A percentile compares a stretch with the other conserved stretches of the same genome.
phyloP scores from a whole-genome alignment of 2,113 vertebrate species.

The Pangasianodon hypophthalmus region DNA sequence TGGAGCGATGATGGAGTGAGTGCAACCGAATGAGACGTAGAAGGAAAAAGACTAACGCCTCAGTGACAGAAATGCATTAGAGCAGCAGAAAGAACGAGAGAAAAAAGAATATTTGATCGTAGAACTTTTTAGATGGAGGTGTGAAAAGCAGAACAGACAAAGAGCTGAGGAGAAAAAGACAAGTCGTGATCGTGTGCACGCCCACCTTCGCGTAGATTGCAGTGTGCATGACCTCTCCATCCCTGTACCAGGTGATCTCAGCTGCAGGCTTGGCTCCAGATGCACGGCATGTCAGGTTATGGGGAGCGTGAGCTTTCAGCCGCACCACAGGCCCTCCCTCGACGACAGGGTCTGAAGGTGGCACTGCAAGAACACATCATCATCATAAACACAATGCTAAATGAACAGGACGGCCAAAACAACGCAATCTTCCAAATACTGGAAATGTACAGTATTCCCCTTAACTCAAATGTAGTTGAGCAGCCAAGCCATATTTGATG shows the following conservation, averaged over 20 bases:
- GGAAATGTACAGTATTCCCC: neutral
- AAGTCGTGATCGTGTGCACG: slow-evolving; percentile 7
- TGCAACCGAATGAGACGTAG: slow-evolving; percentile 44
- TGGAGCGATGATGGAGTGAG: slow-evolving; percentile 41
- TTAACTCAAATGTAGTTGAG: neutral
- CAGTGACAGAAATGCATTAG: slow-evolving; percentile 47
- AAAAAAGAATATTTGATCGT: neutral
- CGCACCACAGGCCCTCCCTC: slow-evolving; percentile 82
- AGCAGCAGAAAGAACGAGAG: slow-evolving; percentile 58
- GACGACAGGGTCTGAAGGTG: slow-evolving; percentile 82
- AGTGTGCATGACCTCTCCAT: slow-evolving; percentile 80
- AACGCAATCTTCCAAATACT: neutral
- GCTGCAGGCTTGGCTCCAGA: slow-evolving; percentile 82
- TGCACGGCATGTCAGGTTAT: slow-evolving; percentile 85
- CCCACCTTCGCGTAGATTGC: slow-evolving; percentile 83
- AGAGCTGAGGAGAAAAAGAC: neutral
- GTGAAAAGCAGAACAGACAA: slow-evolving; percentile 33
- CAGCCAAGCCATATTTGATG: neutral
- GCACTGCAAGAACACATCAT: slow-evolving; percentile 69
- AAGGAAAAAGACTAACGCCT: slow-evolving; percentile 23
- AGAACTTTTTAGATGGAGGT: slow-evolving; percentile 46
- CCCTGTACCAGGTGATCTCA: slow-evolving; percentile 87
- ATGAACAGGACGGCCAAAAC: neutral
- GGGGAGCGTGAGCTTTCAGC: slow-evolving; percentile 80
- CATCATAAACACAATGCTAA: neutral